Percentiles rank a stretch among this genome's conserved stretches.
Evolutionary conservation across 2,113 vertebrate genomes (phyloP).

Genomic region (Plecotus auritus): DNA sequence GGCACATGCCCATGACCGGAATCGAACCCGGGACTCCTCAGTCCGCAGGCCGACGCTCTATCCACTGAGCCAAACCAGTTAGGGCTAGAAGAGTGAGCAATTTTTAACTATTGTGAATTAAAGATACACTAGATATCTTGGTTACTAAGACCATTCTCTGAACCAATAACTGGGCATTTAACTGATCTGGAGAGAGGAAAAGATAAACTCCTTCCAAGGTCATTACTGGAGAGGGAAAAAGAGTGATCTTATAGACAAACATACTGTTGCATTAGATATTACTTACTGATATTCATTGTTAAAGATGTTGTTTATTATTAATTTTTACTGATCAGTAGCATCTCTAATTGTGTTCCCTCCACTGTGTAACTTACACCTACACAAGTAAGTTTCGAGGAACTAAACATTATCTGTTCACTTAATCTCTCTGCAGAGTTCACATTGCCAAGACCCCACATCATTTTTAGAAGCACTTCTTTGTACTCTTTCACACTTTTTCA

Average conservation of each 20-base stretch:
- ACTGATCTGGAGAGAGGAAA: not conserved
- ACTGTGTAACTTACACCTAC: not conserved
- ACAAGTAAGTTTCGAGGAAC: not conserved
- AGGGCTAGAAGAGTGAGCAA: not conserved
- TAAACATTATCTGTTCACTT: constrained; percentile 33
- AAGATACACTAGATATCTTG: not conserved
- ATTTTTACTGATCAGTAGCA: not conserved
- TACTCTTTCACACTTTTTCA: constrained; percentile 43
- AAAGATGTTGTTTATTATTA: constrained; percentile 10
- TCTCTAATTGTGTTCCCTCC: not conserved
- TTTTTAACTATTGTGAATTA: not conserved
- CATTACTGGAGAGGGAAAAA: not conserved
- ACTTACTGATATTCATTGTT: not conserved
- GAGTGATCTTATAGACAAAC: not conserved
- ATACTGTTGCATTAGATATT: not conserved
- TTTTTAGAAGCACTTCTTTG: constrained; percentile 46
- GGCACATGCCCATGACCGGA: too few relatives aligned
- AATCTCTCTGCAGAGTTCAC: constrained; percentile 21
- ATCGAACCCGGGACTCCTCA: too few relatives aligned
- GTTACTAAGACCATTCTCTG: not conserved
- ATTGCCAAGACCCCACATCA: not conserved
- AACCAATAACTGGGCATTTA: not conserved
- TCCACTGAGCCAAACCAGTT: too few relatives aligned
- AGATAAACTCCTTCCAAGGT: not conserved
- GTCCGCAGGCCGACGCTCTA: too few relatives aligned